Evolutionary conservation across 1,140 invertebrate genomes (phyloP).

Genomic region (Holotrichia oblita): DNA sequence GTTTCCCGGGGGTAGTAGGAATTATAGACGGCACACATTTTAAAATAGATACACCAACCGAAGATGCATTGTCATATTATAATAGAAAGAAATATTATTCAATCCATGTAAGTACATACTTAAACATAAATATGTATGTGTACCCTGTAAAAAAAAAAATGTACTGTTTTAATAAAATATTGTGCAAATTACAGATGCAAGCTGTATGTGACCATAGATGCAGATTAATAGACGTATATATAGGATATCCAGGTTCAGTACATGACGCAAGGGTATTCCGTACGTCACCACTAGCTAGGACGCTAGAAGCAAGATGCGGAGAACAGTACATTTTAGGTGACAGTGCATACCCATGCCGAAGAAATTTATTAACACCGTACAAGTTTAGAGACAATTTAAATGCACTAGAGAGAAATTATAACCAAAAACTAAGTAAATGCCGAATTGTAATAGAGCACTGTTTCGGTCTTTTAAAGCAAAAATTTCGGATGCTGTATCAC

Average conservation of each 20-base stretch:
- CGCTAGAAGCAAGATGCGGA: background rate
- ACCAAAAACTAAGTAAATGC: slow-evolving; percentile 43
- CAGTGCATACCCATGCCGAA: slow-evolving; percentile 46
- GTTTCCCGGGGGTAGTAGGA: too few relatives aligned
- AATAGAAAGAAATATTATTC: background rate
- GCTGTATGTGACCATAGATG: background rate
- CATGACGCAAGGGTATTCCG: background rate
- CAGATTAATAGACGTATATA: background rate
- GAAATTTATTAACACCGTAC: slow-evolving; percentile 47
- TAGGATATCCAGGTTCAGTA: background rate
- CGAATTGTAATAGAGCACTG: slow-evolving; percentile 46
- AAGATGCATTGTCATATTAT: background rate
- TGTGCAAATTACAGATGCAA: background rate
- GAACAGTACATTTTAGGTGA: slow-evolving; percentile 45
- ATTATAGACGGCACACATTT: too few relatives aligned
- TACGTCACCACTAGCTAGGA: background rate
- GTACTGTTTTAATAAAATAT: background rate
- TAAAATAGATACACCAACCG: background rate
- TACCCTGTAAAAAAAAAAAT: background rate
- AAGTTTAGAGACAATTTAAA: slow-evolving; percentile 50
- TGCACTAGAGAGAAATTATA: slow-evolving; percentile 45
- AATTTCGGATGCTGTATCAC: slow-evolving; percentile 47
- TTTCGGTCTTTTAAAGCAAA: slow-evolving; percentile 48
- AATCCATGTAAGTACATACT: background rate
- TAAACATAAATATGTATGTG: background rate